Conservation (phyloP, 1,140 invertebrate species). For the Bombus confusus region DNA sequence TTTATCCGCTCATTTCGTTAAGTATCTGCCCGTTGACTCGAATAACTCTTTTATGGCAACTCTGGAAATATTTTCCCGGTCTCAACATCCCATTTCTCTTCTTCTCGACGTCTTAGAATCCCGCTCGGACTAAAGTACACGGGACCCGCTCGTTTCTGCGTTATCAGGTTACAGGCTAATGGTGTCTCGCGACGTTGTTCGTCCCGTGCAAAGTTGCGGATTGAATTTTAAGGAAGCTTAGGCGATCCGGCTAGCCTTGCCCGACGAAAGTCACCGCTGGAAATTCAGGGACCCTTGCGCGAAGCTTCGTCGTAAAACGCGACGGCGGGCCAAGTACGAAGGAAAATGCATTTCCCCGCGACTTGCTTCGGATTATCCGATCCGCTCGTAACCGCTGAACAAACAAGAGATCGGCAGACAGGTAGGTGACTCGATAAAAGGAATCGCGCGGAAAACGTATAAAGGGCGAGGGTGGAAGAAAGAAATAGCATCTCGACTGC, state of each 20-base stretch:
- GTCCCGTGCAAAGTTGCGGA: neutral
- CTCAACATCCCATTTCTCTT: too few relatives aligned
- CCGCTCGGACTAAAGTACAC: too few relatives aligned
- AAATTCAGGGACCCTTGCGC: neutral
- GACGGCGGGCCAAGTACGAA: neutral
- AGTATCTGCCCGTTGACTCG: too few relatives aligned
- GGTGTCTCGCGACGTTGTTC: too few relatives aligned
- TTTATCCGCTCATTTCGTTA: neutral
- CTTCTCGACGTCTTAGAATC: too few relatives aligned
- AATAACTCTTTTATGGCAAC: fast-evolving
- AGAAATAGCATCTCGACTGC: constrained; percentile 51
- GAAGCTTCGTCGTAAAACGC: neutral
- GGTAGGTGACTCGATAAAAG: constrained; percentile 16
- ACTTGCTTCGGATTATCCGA: neutral
- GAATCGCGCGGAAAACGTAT: constrained; percentile 8
- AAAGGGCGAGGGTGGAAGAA: constrained; percentile 44
- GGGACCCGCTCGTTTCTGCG: too few relatives aligned
- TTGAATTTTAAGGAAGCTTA: neutral
- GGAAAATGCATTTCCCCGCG: neutral
- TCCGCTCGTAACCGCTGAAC: neutral
- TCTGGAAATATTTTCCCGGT: too few relatives aligned
- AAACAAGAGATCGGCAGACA: neutral
- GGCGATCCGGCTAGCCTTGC: neutral
- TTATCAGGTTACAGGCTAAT: too few relatives aligned
- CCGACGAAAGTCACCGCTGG: too few relatives aligned